phyloP scores from a whole-genome alignment of 1,140 invertebrate species.

The Eurosta solidaginis region DNA sequence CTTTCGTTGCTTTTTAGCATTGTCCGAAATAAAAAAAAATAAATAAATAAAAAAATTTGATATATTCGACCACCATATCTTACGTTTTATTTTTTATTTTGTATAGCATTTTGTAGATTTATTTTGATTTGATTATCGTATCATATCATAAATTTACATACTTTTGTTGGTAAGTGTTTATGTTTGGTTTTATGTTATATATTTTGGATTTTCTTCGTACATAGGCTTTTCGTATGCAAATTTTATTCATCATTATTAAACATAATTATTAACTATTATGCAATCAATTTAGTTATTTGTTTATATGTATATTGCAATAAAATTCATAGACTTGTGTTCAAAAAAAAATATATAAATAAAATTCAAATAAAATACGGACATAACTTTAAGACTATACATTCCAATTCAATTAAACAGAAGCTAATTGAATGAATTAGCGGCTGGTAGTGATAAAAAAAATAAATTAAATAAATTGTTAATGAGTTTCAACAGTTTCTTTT shows the following conservation, averaged over 20 bases:
- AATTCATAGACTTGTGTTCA: conserved; percentile 36
- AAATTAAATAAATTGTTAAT: neutral
- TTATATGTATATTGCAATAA: conserved; percentile 31
- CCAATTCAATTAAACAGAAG: conserved; percentile 29
- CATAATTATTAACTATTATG: conserved; percentile 29
- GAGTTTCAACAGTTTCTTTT: neutral
- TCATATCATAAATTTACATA: conserved; percentile 32
- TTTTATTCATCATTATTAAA: conserved; percentile 56
- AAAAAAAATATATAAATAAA: conserved; percentile 4
- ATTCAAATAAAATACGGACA: neutral
- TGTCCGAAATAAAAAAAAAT: neutral
- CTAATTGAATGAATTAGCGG: conserved; percentile 47
- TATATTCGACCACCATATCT: conserved; percentile 16
- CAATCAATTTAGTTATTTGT: conserved; percentile 33
- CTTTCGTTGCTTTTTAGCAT: conserved; percentile 29
- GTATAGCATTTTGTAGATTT: conserved; percentile 18
- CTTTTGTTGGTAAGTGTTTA: conserved; percentile 32
- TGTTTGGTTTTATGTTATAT: conserved; percentile 39
- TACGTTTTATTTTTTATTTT: conserved; percentile 6
- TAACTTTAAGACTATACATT: neutral
- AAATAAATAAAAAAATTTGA: no score
- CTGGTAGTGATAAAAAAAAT: conserved; percentile 34
- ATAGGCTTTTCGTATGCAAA: conserved; percentile 59
- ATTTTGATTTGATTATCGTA: conserved; percentile 2
- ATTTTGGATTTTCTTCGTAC: conserved; percentile 30